Evolutionary conservation across 92 coral and sea anemone genomes (phyloP), one percentile per base, ranked within the genome.

Genomic region (Epizoanthus illoricatus): DNA sequence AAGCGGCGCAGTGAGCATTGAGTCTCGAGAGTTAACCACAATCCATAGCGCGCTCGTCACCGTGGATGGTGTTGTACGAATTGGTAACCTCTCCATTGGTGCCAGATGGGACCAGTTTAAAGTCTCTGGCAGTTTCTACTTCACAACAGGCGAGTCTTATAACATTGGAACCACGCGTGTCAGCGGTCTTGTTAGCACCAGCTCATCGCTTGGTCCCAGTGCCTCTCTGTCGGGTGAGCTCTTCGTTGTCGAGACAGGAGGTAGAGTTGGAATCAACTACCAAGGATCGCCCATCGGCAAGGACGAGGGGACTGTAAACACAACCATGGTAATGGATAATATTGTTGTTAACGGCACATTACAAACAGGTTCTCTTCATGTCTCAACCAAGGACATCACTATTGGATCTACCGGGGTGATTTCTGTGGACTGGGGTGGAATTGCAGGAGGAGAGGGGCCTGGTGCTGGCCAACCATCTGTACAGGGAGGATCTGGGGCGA

Each of bases 401-500:
- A 74, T 90, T 59, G 88, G 89, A 24, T n/a, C 88, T 3, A 45
- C 83, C 12, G 94, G 94, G n/a, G 66, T 39, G 43, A 65, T 88
- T 9, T 83, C 86, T 40, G 94, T 90, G 16, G 88, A 90, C 87
- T 76, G 85, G 86, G 89, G 94, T 15, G 94, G 94, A 43, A 86
- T 80, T 11, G 84, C 55, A 11, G 88, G 94, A 62, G 87, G 79
- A 6, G 64, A 73, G 39, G 94, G 94, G 10, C 89, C 83, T 69
- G 94, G 94, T 20, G 89, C 91, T 41, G 94, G 94, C 18, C 18
- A 76, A 49, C 15, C 91, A 7, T 81, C 91, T 4, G 52, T 69
- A 6, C 63, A 86, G 55, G 94, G 94, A 41, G 91, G 87, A 43
- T 85, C 94, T 13, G 94, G 94, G 52, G 94, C 91, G 21, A 90